phyloP scores from a whole-genome alignment of 2,888 invertebrate genomes.

The Synanthedon myopaeformis region DNA sequence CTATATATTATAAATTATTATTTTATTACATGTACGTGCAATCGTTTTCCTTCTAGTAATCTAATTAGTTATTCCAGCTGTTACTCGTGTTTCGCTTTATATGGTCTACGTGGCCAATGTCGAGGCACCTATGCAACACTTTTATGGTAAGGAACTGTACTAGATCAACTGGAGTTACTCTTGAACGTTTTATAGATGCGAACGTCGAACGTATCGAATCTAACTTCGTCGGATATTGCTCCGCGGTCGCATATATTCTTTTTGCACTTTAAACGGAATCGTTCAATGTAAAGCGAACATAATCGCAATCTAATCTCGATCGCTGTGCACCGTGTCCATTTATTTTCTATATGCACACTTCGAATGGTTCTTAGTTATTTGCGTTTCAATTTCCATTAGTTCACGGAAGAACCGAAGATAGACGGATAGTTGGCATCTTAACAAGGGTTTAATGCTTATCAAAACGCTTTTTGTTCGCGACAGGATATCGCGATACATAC shows the following conservation, averaged over 20 bases:
- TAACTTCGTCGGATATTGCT: background rate
- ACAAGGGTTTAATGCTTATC: background rate
- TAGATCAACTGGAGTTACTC: background rate
- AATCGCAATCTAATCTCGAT: background rate
- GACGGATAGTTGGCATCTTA: background rate
- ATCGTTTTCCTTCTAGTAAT: slow-evolving; percentile 1
- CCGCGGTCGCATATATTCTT: background rate
- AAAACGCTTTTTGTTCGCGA: background rate
- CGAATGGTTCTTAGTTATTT: background rate
- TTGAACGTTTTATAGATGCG: background rate
- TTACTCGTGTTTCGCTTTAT: slow-evolving; percentile 28
- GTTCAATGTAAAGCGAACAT: background rate
- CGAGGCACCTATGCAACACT: slow-evolving; percentile 29
- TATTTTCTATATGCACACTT: background rate
- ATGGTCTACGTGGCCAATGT: slow-evolving; percentile 32
- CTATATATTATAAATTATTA: background rate
- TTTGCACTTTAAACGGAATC: background rate
- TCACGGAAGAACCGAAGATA: background rate
- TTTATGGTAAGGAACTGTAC: slow-evolving; percentile 17
- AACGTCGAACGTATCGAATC: background rate
- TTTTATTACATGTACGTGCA: background rate
- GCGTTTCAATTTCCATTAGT: background rate
- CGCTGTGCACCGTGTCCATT: background rate
- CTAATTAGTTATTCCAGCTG: slow-evolving; percentile 38
- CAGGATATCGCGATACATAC: background rate